These are phyloP conservation scores for Cardinalis cardinalis DNA, from an alignment of 2,113 vertebrate species.

Conservation along the genomic window DNA sequence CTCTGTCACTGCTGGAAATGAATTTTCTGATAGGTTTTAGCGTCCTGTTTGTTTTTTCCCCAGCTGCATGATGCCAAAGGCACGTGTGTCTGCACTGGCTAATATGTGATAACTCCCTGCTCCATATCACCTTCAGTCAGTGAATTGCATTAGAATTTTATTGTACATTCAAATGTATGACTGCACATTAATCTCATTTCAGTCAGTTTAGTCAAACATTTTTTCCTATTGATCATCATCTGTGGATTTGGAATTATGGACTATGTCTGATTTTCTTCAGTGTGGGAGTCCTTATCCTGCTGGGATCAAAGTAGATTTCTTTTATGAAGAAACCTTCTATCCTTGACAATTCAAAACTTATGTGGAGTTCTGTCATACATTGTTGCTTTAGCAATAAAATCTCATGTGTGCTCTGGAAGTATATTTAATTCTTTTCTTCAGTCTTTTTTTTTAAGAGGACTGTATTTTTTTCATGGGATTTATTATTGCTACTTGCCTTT, in stretches of 20 bases:
- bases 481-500: not conserved
- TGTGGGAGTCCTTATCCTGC: not conserved
- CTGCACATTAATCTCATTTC: not conserved
- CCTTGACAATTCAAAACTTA: not conserved
- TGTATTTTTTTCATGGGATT: not conserved
- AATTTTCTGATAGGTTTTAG: not conserved
- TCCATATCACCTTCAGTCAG: not conserved
- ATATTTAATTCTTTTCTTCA: not conserved
- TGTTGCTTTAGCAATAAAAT: not conserved
- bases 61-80: not conserved
- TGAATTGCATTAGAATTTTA: not conserved
- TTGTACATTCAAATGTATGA: not conserved
- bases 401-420: not conserved
- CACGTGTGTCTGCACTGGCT: not conserved
- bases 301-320: not conserved
- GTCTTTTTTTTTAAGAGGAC: not conserved
- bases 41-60: not conserved
- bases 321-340: not conserved
- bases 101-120: accelerated
- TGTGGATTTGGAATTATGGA: not conserved
- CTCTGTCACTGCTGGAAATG: not conserved
- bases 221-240: not conserved
- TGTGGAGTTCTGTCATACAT: not conserved
- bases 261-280: not conserved
- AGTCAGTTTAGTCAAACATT: not conserved